Base-by-base conservation (phyloP, 2,888 invertebrate genomes). In the Gasteruption jaculator region DNA sequence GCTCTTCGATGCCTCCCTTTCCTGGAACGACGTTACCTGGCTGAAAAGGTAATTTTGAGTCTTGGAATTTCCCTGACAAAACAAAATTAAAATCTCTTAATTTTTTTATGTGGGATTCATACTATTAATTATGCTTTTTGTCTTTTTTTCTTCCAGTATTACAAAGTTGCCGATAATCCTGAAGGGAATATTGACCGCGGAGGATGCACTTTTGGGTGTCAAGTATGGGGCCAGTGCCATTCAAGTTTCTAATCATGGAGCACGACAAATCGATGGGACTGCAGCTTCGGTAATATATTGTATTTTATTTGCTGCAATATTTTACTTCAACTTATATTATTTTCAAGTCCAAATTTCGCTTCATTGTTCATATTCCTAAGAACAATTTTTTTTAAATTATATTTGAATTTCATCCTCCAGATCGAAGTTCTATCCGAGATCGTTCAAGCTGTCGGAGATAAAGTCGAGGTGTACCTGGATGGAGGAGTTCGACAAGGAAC, bases 221-320 rank as follows among this genome's bases (percentile, higher is more conserved):
- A 74, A 88, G 52, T 74, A 79, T 38, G 92, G 91, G 4, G 88
- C 84, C 31, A 74, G 80, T 3, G 95, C 81, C 1, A 81, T 95
- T 40, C 75, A 91, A 45, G 94, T 96, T 3, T 95, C 94, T 0
- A 95, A 95, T 71, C 95, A 95, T 68, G 95, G 95, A 2, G 95
- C 86, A 0, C 76, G 94, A 45, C 95, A 95, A 72, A 72, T 92
- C 22, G 92, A 92, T 63, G 80, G 83, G n/a, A 84, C 86, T 7
- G 85, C 89, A 10, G 82, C 93, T 8, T 79, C 91, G 41, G 89
- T 90, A 74, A 67, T 63, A 56, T 21, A 26, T 35, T 43, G 27
- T 24, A 5, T 45, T 43, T 7, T 18, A 12, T 11, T 33, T 27
- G 24, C 10, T 10, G 7, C 24, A 14, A 30, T 30, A 16, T 12